phyloP scores from a whole-genome alignment of 2,888 invertebrate species.

The Conomelus anceps region DNA sequence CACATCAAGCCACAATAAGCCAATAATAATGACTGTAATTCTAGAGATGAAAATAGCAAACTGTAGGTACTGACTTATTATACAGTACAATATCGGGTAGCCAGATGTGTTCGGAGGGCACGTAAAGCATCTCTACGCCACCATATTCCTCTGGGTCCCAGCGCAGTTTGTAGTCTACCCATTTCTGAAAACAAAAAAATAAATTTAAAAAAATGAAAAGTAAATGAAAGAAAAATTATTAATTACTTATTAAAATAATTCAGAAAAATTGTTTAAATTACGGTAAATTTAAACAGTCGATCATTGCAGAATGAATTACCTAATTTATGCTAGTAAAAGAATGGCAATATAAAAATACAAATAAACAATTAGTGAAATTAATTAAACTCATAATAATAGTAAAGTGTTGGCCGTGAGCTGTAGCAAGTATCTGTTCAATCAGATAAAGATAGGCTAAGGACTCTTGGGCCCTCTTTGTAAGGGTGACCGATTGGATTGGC shows the following conservation, averaged over 20 bases:
- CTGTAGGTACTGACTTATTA: conserved; percentile 63
- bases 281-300: neutral
- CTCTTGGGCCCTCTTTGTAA: too few species aligned
- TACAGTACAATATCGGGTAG: conserved; percentile 91
- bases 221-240: neutral
- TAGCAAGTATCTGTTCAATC: too few species aligned
- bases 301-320: too few species aligned
- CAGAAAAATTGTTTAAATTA: neutral
- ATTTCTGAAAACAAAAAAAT: conserved; percentile 58
- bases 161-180: conserved; percentile 81
- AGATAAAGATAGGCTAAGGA: too few species aligned
- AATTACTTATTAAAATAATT: neutral
- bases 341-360: too few species aligned
- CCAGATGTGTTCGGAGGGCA: conserved; percentile 96
- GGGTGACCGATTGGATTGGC: too few species aligned
- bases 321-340: too few species aligned
- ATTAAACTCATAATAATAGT: too few species aligned
- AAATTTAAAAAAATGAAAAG: neutral
- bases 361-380: too few species aligned
- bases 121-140: conserved; percentile 82
- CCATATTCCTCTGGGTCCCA: conserved; percentile 90
- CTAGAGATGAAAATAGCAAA: neutral
- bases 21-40: too few species aligned
- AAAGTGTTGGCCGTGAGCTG: too few species aligned
- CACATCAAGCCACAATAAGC: too few species aligned